Base-by-base conservation (phyloP, 2,113 vertebrate species). In the Labeo rohita region DNA sequence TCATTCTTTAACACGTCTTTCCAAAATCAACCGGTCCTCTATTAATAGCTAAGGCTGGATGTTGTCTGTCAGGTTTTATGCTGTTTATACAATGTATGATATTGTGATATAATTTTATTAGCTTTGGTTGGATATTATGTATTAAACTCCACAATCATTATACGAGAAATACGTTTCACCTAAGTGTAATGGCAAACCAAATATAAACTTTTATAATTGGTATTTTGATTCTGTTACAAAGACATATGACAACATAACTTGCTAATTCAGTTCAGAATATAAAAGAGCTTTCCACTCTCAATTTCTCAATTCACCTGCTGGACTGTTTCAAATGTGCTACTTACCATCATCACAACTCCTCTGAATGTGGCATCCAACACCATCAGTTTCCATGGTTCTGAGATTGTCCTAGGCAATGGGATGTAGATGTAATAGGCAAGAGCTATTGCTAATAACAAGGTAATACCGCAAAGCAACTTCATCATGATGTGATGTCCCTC, bases 311-410 rank as follows among this genome's bases (percentile, higher is more conserved):
- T 63, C 59, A 85, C 75, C 34, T 54, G 84, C 1, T 34, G 43
- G 16, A 59, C 43, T 15, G 13, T 66, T 68, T 18, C 54, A 43
- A 83, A 7, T 54, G 4, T 43, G 49, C 18, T 66, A 54, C 93
- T 95, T 91, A 95, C 95, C 93, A 93, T 73, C 89, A 94, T 93
- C 92, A 95, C 94, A 34, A 89, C 92, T 11, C 90, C 84, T 43
- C 96, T 91, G 89, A 96, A 95, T 70, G 91, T 88, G 52, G 95
- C 95, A 89, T 95, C 95, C 80, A 97, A 85, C 90, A 96, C 86
- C 96, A 96, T 95, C 89, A 97, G 94, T 91, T 95, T 95, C 95
- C 96, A 96, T 39, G 94, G 94, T 1, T 97, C 94, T 4, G 95
- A 94, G 84, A 96, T 52, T 2, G 94, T 90, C 90, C 90, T 73